Evolutionary conservation across 1,140 invertebrate species (phyloP).

Genomic region (Danaus melanippus): DNA sequence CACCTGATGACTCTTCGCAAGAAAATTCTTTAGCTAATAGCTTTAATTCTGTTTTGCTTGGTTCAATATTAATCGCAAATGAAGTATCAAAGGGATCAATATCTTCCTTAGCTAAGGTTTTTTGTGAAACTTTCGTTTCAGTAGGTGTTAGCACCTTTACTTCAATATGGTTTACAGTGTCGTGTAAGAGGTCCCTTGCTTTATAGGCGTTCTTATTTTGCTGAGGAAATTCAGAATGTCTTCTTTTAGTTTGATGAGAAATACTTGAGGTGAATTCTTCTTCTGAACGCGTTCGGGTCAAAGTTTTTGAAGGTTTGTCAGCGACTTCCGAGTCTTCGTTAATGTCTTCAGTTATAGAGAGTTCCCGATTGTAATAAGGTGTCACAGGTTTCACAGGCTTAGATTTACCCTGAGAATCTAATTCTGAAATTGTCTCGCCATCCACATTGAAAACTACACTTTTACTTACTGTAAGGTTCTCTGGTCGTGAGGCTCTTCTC

Average conservation of each 20-base stretch:
- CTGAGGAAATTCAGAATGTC: conserved; percentile 63
- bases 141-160: conserved; percentile 74
- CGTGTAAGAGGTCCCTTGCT: conserved; percentile 73
- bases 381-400: conserved; percentile 79
- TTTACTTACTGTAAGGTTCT: conserved; percentile 75
- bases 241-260: conserved; percentile 52
- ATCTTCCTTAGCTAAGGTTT: conserved; percentile 51
- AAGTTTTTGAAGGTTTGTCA: conserved; percentile 72
- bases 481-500: conserved; percentile 74
- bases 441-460: conserved; percentile 80
- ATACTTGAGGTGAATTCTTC: conserved; percentile 72
- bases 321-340: conserved; percentile 64
- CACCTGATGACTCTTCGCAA: conserved; percentile 56
- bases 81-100: conserved; percentile 89
- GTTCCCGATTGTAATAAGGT: conserved; percentile 80
- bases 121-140: conserved; percentile 50
- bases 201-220: conserved; percentile 34
- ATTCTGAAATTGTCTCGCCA: conserved; percentile 33
- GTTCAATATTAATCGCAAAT: conserved; percentile 77
- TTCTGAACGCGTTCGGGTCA: conserved; percentile 71
- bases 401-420: conserved; percentile 32
- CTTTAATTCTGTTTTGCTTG: conserved; percentile 82
- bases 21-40: conserved; percentile 80
- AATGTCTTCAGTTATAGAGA: conserved; percentile 72
- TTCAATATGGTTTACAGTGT: conserved; percentile 73